A percentile compares a stretch with the other conserved stretches of the same genome.
Evolutionary conservation across 2,113 vertebrate species (phyloP).

Genomic region (Psilopogon haemacephalus): DNA sequence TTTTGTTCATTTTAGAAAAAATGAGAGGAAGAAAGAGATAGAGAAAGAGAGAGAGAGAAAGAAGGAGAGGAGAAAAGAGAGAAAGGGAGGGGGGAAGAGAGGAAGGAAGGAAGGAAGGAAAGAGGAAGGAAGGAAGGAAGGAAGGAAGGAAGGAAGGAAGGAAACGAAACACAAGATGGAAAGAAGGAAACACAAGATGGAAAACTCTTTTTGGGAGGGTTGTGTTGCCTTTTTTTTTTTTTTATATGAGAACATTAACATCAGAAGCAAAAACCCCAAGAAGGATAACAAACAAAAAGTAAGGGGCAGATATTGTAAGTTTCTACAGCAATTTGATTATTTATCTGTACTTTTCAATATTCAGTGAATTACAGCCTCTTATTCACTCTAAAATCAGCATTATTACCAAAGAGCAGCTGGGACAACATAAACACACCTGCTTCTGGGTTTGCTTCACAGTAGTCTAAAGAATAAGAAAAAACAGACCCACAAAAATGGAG

Average conservation of each 20-base stretch:
- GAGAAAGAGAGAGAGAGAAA: too few relatives aligned
- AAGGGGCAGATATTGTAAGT: background rate
- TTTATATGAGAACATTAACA: background rate
- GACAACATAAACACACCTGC: background rate
- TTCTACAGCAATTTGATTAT: background rate
- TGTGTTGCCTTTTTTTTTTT: background rate
- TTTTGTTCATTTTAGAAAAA: background rate
- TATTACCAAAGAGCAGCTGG: background rate
- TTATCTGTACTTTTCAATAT: background rate
- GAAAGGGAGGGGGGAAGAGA: too few relatives aligned
- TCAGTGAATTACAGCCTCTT: background rate
- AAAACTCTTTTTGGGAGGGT: background rate
- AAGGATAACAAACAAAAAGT: background rate
- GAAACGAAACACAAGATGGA: background rate
- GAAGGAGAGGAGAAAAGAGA: too few relatives aligned
- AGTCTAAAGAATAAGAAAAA: background rate
- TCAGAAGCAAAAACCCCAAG: background rate
- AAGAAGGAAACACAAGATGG: background rate
- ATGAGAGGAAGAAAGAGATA: too few relatives aligned
- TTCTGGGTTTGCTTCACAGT: background rate
- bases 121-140: too few relatives aligned
- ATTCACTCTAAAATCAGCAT: background rate
- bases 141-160: too few relatives aligned
- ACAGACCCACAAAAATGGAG: background rate
- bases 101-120: too few relatives aligned